Conservation (phyloP, 2,797 vertebrate genomes). For the Anas georgica region DNA sequence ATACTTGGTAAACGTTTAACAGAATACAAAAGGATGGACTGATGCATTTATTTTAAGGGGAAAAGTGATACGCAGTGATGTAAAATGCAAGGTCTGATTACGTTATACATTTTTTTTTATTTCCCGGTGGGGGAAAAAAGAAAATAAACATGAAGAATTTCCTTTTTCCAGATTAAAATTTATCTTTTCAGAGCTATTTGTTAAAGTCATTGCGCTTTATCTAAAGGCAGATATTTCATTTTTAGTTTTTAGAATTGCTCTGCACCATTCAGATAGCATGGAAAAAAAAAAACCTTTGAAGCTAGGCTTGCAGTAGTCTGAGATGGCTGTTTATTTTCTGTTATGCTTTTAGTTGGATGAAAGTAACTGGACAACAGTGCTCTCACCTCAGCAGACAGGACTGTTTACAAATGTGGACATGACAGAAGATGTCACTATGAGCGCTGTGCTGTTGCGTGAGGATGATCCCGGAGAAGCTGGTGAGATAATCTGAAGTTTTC, state of each 20-base stretch:
- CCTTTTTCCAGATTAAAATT: background rate
- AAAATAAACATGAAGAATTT: background rate
- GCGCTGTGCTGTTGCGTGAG: slow-evolving; percentile 89
- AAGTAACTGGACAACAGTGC: slow-evolving; percentile 85
- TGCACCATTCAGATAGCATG: background rate
- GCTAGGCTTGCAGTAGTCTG: background rate
- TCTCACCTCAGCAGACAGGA: slow-evolving; percentile 81
- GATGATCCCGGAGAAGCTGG: slow-evolving; percentile 96
- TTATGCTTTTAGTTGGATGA: slow-evolving; percentile 84
- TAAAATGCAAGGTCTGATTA: background rate
- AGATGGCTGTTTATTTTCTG: background rate
- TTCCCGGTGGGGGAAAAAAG: background rate
- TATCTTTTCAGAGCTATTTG: background rate
- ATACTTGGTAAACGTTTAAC: background rate
- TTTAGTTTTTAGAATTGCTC: background rate
- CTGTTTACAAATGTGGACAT: slow-evolving; percentile 74
- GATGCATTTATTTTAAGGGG: background rate
- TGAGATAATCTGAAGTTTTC: slow-evolving; percentile 58
- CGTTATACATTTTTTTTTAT: background rate
- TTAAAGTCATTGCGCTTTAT: background rate
- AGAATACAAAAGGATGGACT: background rate
- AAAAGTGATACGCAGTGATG: background rate
- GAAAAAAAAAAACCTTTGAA: background rate
- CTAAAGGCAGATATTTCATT: background rate
- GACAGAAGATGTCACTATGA: slow-evolving; percentile 87